Evolutionary conservation across 2,888 invertebrate genomes (phyloP).

Genomic region (Hemicrepidius hirtus): DNA sequence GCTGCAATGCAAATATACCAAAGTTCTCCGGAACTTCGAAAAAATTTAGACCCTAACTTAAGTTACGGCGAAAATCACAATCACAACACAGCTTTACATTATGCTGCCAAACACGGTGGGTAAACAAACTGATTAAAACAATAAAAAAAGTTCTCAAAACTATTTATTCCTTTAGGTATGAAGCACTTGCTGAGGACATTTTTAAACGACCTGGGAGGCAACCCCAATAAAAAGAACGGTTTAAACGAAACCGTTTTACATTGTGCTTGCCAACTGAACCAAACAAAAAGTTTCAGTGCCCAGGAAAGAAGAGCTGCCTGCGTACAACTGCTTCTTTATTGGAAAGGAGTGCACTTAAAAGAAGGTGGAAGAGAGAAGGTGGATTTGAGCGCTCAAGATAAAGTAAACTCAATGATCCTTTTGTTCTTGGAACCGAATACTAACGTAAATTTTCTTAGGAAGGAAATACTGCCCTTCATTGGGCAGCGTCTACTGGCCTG

Average conservation of each 20-base stretch:
- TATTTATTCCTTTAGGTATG: slow-evolving; percentile 71
- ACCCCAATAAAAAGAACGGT: slow-evolving; percentile 81
- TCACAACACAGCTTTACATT: slow-evolving; percentile 81
- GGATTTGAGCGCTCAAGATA: slow-evolving; percentile 77
- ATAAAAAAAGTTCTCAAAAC: slow-evolving; percentile 43
- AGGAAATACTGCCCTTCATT: slow-evolving; percentile 80
- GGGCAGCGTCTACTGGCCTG: slow-evolving; percentile 78
- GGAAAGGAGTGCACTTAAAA: slow-evolving; percentile 75
- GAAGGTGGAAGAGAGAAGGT: slow-evolving; percentile 76
- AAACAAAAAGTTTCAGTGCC: slow-evolving; percentile 73
- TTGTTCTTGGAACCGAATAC: slow-evolving; percentile 1
- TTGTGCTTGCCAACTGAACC: slow-evolving; percentile 75
- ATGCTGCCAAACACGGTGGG: slow-evolving; percentile 78
- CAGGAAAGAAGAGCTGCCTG: slow-evolving; percentile 77
- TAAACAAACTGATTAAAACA: not conserved
- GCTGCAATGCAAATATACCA: slow-evolving; percentile 80
- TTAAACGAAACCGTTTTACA: slow-evolving; percentile 79
- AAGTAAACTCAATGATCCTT: slow-evolving; percentile 68
- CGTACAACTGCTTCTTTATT: slow-evolving; percentile 77
- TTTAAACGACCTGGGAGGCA: slow-evolving; percentile 78
- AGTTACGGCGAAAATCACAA: slow-evolving; percentile 80
- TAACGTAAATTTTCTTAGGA: slow-evolving; percentile 70
- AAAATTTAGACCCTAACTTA: slow-evolving; percentile 79
- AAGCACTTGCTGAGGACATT: slow-evolving; percentile 79
- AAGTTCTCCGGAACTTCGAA: slow-evolving; percentile 77